Evolutionary conservation across 64 coral and sea anemone genomes (phyloP), one percentile per base, ranked within the genome.

Genomic region (Acropora tenuis): DNA sequence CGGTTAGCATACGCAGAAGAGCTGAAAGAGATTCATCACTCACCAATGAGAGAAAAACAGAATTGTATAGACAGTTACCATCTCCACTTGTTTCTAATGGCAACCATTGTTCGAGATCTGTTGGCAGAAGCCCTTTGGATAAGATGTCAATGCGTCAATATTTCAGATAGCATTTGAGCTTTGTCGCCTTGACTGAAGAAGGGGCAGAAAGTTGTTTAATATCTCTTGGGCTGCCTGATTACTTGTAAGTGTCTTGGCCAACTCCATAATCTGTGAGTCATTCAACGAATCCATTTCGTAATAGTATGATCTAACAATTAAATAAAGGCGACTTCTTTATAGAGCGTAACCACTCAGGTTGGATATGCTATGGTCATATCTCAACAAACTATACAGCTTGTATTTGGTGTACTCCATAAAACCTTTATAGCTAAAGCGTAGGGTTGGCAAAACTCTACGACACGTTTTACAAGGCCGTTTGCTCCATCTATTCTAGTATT

Each of bases 31-130:
- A 48, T 72, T 80, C 76, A 68, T 88, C 78, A 1, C 75, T 61
- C 50, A 41, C 5, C 41, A 93, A 77, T 45, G 71, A 42, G 68
- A 92, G 50, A 18, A 72, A 92, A 6, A 66, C 61, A 11, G 71
- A 67, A 50, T 92, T 85, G 45, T 77, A 86, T 12, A 92, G 58
- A 50, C 90, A 92, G 76, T 92, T 92, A 5, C 90, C 82, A 48
- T 92, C 69, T 12, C 80, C 90, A 48, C 68, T 43, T 11, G 52
- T 47, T 63, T 9, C n/a, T 19, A 91, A 42, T 48, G 89, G 89
- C 8, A 53, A 46, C 55, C 76, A 81, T n/a, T 72, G 50, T 2
- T 17, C 10, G 59, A 81, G 68, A 80, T 80, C 77, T 45, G 12
- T n/a, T 48, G 88, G 77, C 19, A 90, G 16, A 17, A 68, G 6